A percentile compares a stretch with the other conserved stretches of the same genome.
Conservation (phyloP, 2,888 invertebrate species). For the Drosophila prostipennis region DNA sequence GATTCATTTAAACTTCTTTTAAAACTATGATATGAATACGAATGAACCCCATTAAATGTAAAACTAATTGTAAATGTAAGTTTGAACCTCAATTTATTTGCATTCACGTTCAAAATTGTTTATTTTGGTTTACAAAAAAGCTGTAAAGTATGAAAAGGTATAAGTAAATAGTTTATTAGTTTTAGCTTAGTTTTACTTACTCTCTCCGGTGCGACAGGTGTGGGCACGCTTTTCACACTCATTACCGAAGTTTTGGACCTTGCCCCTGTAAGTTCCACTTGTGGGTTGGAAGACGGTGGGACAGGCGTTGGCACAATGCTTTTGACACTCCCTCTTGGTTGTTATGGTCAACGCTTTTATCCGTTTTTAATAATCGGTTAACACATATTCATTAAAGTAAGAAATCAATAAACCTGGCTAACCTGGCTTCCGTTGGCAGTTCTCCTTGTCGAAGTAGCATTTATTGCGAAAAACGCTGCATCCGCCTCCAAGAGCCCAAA, state of each 20-base stretch:
- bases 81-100: neutral
- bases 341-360: neutral
- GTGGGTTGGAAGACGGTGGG: neutral
- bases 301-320: neutral
- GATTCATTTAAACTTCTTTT: neutral
- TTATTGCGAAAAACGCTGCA: too few relatives aligned
- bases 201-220: too few relatives aligned
- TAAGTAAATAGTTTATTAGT: too few relatives aligned
- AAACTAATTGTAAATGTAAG: neutral
- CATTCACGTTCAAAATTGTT: neutral
- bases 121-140: neutral
- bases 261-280: neutral
- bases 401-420: too few relatives aligned
- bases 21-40: neutral
- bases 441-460: too few relatives aligned
- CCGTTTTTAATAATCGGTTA: neutral
- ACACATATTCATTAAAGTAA: neutral
- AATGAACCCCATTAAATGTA: neutral
- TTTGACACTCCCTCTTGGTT: neutral
- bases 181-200: too few relatives aligned
- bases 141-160: neutral
- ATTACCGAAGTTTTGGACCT: neutral
- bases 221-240: neutral
- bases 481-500: too few relatives aligned
- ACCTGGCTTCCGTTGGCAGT: too few relatives aligned